These are phyloP conservation scores for Atrina japonica DNA, from an alignment of 2,888 invertebrate species.

Conservation along the genomic window DNA sequence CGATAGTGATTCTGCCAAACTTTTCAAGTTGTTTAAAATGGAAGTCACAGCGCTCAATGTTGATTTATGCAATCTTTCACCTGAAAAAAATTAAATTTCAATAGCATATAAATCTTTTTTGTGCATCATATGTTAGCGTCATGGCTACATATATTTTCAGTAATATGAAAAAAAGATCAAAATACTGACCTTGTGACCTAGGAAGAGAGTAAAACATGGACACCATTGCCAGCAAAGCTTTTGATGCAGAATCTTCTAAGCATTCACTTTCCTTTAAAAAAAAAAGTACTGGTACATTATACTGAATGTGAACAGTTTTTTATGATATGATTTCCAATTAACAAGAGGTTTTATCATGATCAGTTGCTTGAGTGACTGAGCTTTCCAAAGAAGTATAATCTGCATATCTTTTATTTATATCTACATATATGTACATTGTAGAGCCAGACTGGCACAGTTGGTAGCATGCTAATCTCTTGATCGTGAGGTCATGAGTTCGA, in stretches of 20 bases:
- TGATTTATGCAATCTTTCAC: conserved; percentile 24
- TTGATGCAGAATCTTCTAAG: conserved; percentile 63
- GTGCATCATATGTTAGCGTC: too few relatives aligned
- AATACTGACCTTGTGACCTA: conserved; percentile 63
- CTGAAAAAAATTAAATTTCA: conserved; percentile 11
- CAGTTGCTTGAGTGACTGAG: too few relatives aligned
- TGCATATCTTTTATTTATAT: too few relatives aligned
- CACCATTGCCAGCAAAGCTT: conserved; percentile 62
- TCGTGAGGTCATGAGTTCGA: too few relatives aligned
- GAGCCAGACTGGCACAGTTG: conserved; percentile 64
- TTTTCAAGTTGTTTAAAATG: background rate
- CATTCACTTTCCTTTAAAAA: conserved; percentile 56
- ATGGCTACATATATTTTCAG: background rate
- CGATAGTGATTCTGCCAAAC: too few relatives aligned
- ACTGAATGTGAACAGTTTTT: too few relatives aligned
- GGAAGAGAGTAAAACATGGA: conserved; percentile 69
- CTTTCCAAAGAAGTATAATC: too few relatives aligned
- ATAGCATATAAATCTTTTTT: too few relatives aligned
- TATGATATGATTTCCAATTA: too few relatives aligned
- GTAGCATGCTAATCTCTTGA: too few relatives aligned
- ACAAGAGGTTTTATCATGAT: too few relatives aligned
- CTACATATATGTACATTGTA: too few relatives aligned
- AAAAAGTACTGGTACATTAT: conserved; percentile 47
- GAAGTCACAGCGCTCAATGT: conserved; percentile 52
- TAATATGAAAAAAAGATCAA: background rate